phyloP scores from a whole-genome alignment of 2,888 invertebrate species.

The Ceratothoa steindachneri region DNA sequence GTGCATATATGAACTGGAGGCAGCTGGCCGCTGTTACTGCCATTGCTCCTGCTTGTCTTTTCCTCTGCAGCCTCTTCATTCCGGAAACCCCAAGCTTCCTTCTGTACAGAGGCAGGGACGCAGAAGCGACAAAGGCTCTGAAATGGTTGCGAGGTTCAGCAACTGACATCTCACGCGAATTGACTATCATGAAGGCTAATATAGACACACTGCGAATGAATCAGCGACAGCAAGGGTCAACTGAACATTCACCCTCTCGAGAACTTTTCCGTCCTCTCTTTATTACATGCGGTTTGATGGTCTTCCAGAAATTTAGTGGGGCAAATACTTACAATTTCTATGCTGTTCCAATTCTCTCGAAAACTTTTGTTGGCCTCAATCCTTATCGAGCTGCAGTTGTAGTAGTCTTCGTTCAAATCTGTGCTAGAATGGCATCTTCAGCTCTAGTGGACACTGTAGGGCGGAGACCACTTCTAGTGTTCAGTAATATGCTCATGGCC shows the following conservation, averaged over 20 bases:
- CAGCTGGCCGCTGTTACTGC: slow-evolving; percentile 76
- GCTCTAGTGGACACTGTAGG: slow-evolving; percentile 81
- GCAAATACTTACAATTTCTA: slow-evolving; percentile 81
- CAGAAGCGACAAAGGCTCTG: slow-evolving; percentile 67
- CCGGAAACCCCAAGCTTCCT: slow-evolving; percentile 86
- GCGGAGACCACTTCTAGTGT: slow-evolving; percentile 73
- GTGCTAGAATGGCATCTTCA: slow-evolving; percentile 60
- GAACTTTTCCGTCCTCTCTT: slow-evolving; percentile 66
- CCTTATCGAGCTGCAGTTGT: slow-evolving; percentile 74
- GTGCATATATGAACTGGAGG: slow-evolving; percentile 78
- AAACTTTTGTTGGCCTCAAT: slow-evolving; percentile 75
- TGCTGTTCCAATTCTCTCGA: slow-evolving; percentile 78
- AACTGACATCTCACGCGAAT: slow-evolving; percentile 70
- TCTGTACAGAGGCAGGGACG: slow-evolving; percentile 70
- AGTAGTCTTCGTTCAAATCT: slow-evolving; percentile 60
- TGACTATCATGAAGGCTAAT: slow-evolving; percentile 67
- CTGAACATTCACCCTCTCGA: slow-evolving; percentile 50
- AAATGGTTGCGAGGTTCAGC: slow-evolving; percentile 77
- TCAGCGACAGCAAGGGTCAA: slow-evolving; percentile 48
- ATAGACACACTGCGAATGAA: slow-evolving; percentile 53
- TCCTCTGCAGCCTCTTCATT: slow-evolving; percentile 68
- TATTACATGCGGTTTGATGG: slow-evolving; percentile 80
- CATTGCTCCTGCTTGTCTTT: slow-evolving; percentile 70
- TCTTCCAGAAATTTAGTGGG: slow-evolving; percentile 72
- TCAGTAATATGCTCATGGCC: slow-evolving; percentile 78